Conservation (phyloP, 2,113 vertebrate species). For the Muscicapa adusta region DNA sequence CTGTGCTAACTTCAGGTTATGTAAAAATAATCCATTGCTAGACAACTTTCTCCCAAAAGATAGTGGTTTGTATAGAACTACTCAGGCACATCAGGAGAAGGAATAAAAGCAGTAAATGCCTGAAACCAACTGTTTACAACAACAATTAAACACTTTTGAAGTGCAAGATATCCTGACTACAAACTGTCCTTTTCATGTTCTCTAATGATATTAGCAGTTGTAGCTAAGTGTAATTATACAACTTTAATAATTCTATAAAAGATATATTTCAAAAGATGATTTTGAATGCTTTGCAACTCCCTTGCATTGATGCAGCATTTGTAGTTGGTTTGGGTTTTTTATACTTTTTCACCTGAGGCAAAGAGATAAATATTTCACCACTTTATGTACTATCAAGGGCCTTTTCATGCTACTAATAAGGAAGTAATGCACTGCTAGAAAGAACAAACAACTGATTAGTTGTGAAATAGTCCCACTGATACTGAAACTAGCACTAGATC, state of each 20-base stretch:
- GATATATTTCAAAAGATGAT: not conserved
- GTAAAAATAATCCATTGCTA: not conserved
- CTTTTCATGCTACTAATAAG: not conserved
- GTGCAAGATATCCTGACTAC: not conserved
- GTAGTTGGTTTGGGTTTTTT: not conserved
- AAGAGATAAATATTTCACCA: slow-evolving; percentile 13
- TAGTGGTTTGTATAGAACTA: not conserved
- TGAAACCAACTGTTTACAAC: not conserved
- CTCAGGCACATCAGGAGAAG: not conserved
- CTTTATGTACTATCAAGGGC: not conserved
- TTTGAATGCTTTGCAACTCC: not conserved
- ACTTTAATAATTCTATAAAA: not conserved
- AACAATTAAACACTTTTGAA: not conserved
- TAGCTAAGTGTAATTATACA: not conserved
- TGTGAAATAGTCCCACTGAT: slow-evolving; percentile 47
- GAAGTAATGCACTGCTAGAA: not conserved
- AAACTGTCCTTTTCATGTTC: not conserved
- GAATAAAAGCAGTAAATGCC: not conserved
- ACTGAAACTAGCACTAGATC: slow-evolving; percentile 42
- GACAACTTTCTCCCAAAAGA: not conserved
- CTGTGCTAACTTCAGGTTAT: not conserved
- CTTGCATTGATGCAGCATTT: not conserved
- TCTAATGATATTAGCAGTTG: not conserved
- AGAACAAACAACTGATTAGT: not conserved
- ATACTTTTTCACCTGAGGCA: not conserved